phyloP scores from a whole-genome alignment of 2,888 invertebrate genomes.

The Hedya salicella region DNA sequence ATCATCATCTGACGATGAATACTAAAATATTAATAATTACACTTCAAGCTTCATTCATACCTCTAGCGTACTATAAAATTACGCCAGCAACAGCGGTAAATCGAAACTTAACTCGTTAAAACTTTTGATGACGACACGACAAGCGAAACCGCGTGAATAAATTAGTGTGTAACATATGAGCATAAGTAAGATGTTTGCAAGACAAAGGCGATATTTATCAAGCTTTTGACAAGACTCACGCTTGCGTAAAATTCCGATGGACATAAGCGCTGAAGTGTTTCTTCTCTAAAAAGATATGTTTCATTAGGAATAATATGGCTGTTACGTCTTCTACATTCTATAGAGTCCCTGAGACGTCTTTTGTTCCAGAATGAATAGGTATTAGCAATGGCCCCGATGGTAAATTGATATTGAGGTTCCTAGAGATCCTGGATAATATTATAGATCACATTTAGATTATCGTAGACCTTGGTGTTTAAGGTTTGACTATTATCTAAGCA shows the following conservation, averaged over 20 bases:
- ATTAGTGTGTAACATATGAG: neutral
- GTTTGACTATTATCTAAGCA: neutral
- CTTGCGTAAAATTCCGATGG: neutral
- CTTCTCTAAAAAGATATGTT: neutral
- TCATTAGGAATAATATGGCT: neutral
- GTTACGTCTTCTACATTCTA: neutral
- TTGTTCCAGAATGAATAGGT: neutral
- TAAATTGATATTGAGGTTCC: neutral
- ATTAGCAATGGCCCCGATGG: neutral
- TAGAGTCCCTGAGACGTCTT: neutral
- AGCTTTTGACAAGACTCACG: too few relatives aligned
- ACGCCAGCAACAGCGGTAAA: neutral
- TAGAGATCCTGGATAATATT: neutral
- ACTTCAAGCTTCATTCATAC: neutral
- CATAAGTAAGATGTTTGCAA: neutral
- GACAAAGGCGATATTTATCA: constrained; percentile 11
- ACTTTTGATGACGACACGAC: neutral
- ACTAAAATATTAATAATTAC: too few relatives aligned
- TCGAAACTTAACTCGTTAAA: neutral
- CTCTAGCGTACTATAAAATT: neutral
- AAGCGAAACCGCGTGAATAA: neutral
- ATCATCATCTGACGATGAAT: too few relatives aligned
- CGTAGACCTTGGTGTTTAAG: neutral
- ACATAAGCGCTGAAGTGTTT: neutral
- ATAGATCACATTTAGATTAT: neutral